These are phyloP conservation scores for Petrocephalus sullivani DNA, from an alignment of 2,797 vertebrate species.

Conservation along the genomic window DNA sequence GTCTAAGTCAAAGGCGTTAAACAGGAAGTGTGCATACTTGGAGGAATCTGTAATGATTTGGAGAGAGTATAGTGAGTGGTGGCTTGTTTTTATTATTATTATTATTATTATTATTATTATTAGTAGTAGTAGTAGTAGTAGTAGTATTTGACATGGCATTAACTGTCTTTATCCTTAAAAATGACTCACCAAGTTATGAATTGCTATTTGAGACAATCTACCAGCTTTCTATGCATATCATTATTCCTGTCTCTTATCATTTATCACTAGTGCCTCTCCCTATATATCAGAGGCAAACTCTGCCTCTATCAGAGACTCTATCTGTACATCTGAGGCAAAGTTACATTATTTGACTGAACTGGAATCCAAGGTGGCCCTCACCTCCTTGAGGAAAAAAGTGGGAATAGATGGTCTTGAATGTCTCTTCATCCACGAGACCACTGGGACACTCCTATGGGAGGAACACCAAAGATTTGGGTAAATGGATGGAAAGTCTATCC, in stretches of 20 bases:
- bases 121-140: no score
- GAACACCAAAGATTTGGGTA: background rate
- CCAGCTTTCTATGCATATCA: background rate
- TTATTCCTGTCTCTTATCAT: background rate
- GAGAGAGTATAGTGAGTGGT: background rate
- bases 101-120: background rate
- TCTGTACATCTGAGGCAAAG: background rate
- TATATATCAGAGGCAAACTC: background rate
- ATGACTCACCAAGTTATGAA: background rate
- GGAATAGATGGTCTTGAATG: constrained; percentile 87
- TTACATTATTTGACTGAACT: background rate
- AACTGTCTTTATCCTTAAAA: background rate
- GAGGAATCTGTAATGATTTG: constrained; percentile 67
- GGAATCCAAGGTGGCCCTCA: constrained; percentile 49
- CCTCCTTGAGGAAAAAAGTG: constrained; percentile 96
- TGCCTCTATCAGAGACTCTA: background rate
- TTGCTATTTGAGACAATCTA: background rate
- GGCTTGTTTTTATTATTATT: background rate
- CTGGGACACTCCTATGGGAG: constrained; percentile 82
- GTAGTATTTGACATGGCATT: background rate
- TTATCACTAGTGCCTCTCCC: background rate
- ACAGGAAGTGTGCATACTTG: constrained; percentile 89
- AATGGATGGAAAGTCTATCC: background rate
- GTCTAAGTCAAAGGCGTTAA: constrained; percentile 87
- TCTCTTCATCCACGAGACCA: constrained; percentile 87